Evolutionary conservation across 2,113 vertebrate species (phyloP).

Genomic region (Pogonocichla stellata): DNA sequence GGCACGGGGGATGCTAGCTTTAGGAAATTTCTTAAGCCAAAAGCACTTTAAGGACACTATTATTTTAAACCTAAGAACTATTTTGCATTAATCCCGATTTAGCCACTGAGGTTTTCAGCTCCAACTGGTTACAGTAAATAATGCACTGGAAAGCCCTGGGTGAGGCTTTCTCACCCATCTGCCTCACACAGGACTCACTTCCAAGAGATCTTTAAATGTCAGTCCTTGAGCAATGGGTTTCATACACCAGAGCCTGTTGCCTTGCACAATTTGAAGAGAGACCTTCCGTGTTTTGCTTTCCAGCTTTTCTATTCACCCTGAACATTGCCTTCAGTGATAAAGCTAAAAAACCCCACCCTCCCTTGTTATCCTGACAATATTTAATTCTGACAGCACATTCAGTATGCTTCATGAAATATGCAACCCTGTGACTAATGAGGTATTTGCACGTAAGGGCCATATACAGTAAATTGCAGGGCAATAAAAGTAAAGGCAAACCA

Average conservation of each 20-base stretch:
- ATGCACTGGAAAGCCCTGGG: neutral
- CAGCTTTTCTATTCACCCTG: slow-evolving; percentile 68
- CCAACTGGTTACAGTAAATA: slow-evolving; percentile 3
- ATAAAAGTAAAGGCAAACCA: slow-evolving; percentile 53
- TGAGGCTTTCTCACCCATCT: neutral
- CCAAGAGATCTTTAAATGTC: neutral
- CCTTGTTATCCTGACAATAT: slow-evolving; percentile 63
- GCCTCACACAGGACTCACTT: neutral
- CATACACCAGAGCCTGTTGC: neutral
- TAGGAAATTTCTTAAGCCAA: neutral
- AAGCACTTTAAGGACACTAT: neutral
- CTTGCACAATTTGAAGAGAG: neutral
- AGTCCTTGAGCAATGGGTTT: neutral
- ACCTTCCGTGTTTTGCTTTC: slow-evolving; percentile 43
- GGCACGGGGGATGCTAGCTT: neutral
- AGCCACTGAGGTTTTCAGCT: slow-evolving; percentile 6
- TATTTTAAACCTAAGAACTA: neutral
- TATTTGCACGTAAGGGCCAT: slow-evolving; percentile 53
- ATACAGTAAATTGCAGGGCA: slow-evolving; percentile 17
- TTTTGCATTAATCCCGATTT: slow-evolving; percentile 16
- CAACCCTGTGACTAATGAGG: slow-evolving; percentile 54
- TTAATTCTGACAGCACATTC: slow-evolving; percentile 70
- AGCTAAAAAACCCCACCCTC: slow-evolving; percentile 58
- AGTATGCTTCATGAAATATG: slow-evolving; percentile 42
- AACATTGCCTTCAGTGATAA: slow-evolving; percentile 69